Evolutionary conservation across 2,888 invertebrate species (phyloP), one percentile per base, ranked within the genome.

Genomic region (Cacoxenus indagator): DNA sequence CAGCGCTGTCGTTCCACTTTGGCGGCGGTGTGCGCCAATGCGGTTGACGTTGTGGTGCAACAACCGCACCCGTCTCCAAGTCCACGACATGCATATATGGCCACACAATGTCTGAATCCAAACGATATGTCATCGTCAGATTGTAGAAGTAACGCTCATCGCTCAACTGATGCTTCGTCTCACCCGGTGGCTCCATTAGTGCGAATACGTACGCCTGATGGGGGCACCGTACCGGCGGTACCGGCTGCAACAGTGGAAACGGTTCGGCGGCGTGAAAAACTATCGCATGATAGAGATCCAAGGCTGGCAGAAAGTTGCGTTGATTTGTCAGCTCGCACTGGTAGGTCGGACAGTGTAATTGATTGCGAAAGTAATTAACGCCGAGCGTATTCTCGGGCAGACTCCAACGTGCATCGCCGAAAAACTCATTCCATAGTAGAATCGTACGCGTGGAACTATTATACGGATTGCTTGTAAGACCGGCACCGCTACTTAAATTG

Each of bases 41-140:
- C 0, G 85, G 80, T 57, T 74, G 64, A 0, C 57, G 3, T 0
- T 71, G 65, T 1, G 89, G 88, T 17, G 87, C 84, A 1, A 88
- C 77, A 1, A 76, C 74, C 2, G 73, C 68, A 0, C 76, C 85
- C 1, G 74, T 80, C 45, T 76, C 65, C 0, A 67, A 72, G 26
- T 89, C 88, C 31, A 76, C 46, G 8, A 90, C 68, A 8, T 75
- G 71, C 3, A 80, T 85, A 70, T 90, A 90, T 1, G 89, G 77
- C 89, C 89, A 89, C 0, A 84, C 48, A 17, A 90, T 78, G 74
- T 90, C 90, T 67, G 90, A 90, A 73, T 89, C 90, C 69, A 89
- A 73, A 69, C 90, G 87, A 78, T 91, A 91, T 0, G 89, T 90
- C 90, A 91, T 90, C 1, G 91, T 91, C 70, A 89, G 81, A 76